These are phyloP conservation scores for Caenorhabditis japonica DNA, from an alignment of 2,888 invertebrate species.

Conservation along the genomic window DNA sequence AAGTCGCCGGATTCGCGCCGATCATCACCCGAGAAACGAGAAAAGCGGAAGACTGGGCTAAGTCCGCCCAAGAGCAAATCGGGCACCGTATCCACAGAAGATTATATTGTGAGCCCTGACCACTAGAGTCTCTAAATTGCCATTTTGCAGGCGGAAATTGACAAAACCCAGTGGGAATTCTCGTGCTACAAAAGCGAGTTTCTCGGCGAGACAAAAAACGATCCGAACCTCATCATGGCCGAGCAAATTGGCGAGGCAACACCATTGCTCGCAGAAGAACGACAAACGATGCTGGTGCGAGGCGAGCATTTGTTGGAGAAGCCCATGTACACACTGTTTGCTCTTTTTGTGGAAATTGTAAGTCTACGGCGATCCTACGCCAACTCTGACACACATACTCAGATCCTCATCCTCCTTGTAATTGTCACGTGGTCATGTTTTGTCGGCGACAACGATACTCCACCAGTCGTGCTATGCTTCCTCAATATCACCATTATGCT, in stretches of 20 bases:
- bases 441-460: slow-evolving; percentile 11
- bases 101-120: slow-evolving; percentile 5
- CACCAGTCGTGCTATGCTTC: slow-evolving; percentile 33
- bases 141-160: slow-evolving; percentile 26
- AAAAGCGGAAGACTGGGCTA: neutral
- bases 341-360: slow-evolving; percentile 30
- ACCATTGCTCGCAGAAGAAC: slow-evolving; percentile 43
- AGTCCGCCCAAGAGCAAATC: slow-evolving; percentile 11
- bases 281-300: slow-evolving; percentile 39
- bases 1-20: slow-evolving; percentile 23
- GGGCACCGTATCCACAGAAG: slow-evolving; percentile 3
- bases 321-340: slow-evolving; percentile 25
- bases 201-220: slow-evolving; percentile 5
- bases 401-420: slow-evolving; percentile 21
- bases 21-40: slow-evolving; percentile 13
- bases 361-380: neutral
- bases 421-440: slow-evolving; percentile 23
- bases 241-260: slow-evolving; percentile 34
- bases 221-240: slow-evolving; percentile 22
- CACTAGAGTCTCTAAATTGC: neutral
- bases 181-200: slow-evolving; percentile 45
- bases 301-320: slow-evolving; percentile 51
- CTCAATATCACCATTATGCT: slow-evolving; percentile 43
- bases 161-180: slow-evolving; percentile 56
- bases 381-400: slow-evolving; percentile 10